Base-by-base conservation (phyloP, 1,140 invertebrate species). In the Dendrolimus kikuchii region DNA sequence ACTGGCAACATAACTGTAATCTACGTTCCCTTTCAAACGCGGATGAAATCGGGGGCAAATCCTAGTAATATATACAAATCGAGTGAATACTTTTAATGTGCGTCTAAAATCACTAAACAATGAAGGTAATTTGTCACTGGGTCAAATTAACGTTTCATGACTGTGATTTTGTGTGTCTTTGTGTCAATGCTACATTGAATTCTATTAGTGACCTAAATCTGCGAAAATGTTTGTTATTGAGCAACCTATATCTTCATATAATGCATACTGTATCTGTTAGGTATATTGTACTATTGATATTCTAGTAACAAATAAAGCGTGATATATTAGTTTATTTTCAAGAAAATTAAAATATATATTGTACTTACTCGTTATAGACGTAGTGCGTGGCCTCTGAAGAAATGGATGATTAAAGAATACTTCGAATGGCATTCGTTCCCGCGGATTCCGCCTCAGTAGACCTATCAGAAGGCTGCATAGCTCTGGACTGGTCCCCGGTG, bases 351-450 rank as follows among this genome's bases (percentile, higher is more conserved):
- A 23, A 23, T 3, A 23, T 23, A 23, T 23, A 46, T 38, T 7
- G 5, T 49, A 74, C 77, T 76, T 38, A 86, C 82, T 81, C 38
- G 68, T 77, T 38, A 78, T 69, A 38, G 80, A 86, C 2, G 87
- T 81, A 7, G 81, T 88, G 58, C 90, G 87, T 6, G 91, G 90
- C 51, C 93, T 91, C 74, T 94, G 92, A 52, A 98, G 89, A 85
- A 99, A 99, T 43, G 93, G 89, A 88, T 99, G 97, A 77, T 91
- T 93, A 88, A 98, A 99, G 88, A 99, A 98, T 54, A 92, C 92
- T 66, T 98, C 96, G 88, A 99, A 99, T 52, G 96, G 93, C 90
- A 99, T 98, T 55, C 98, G 90, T 78, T 99, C 98, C 71, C 92
- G 93, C 9, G 98, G 93, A 88, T 99, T 99, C 53, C 98, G 91